A percentile compares a stretch with the other conserved stretches of the same genome.
Evolutionary conservation across 2,113 vertebrate species (phyloP).

Genomic region (Pomatostomus ruficeps): DNA sequence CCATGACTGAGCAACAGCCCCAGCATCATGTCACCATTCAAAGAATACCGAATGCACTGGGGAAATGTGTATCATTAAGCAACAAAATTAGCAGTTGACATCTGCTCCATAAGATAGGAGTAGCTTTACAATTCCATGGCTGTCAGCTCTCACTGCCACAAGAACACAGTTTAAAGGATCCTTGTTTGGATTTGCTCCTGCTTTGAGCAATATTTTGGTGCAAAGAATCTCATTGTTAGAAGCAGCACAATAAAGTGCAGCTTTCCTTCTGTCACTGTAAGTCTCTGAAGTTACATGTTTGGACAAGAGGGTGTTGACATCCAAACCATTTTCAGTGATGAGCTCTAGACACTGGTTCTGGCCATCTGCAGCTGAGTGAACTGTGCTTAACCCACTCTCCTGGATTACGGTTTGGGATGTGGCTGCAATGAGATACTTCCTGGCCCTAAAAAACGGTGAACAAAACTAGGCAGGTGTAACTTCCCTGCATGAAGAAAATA

Average conservation of each 20-base stretch:
- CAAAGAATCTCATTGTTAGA: slow-evolving; percentile 82
- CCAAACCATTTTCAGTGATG: slow-evolving; percentile 76
- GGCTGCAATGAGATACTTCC: slow-evolving; percentile 81
- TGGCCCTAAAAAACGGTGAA: slow-evolving; percentile 60
- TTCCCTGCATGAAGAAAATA: not conserved
- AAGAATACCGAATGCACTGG: slow-evolving; percentile 86
- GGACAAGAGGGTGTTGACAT: slow-evolving; percentile 78
- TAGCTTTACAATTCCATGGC: slow-evolving; percentile 79
- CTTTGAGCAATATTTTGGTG: slow-evolving; percentile 74
- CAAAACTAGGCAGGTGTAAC: not conserved
- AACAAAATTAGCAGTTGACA: slow-evolving; percentile 84
- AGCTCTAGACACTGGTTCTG: slow-evolving; percentile 83
- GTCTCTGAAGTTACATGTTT: slow-evolving; percentile 73
- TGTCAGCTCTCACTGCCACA: slow-evolving; percentile 82
- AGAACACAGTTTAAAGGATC: slow-evolving; percentile 85
- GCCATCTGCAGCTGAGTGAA: slow-evolving; percentile 83
- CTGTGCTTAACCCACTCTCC: slow-evolving; percentile 77
- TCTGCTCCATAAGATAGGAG: slow-evolving; percentile 79
- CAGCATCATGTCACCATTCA: slow-evolving; percentile 87
- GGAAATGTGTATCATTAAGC: slow-evolving; percentile 82
- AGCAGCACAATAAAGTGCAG: slow-evolving; percentile 78
- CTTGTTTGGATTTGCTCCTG: slow-evolving; percentile 77
- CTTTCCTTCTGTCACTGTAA: slow-evolving; percentile 79
- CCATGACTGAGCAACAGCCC: slow-evolving; percentile 83
- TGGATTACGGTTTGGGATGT: slow-evolving; percentile 78